Conservation (phyloP, 2,113 vertebrate species). For the Cinclus mexicanus region DNA sequence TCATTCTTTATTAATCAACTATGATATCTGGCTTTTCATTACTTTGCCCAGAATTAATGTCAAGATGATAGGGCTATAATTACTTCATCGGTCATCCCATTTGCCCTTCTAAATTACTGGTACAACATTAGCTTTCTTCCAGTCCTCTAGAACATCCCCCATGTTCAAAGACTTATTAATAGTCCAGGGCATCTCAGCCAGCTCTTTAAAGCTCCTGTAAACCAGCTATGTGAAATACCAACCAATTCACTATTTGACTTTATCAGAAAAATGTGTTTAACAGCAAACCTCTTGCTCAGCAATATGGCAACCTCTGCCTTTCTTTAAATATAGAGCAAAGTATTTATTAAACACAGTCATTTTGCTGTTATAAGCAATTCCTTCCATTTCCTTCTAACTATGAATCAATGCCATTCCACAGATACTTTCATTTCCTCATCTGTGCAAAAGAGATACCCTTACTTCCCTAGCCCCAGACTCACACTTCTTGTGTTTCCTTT, state of each 20-base stretch:
- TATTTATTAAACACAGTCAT: background rate
- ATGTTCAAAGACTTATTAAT: conserved; percentile 55
- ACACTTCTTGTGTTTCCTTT: background rate
- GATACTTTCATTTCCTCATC: background rate
- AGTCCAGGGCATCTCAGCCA: background rate
- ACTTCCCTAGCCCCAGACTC: background rate
- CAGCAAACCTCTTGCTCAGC: background rate
- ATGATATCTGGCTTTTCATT: conserved; percentile 70
- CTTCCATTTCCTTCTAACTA: background rate
- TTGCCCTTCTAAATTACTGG: conserved; percentile 71
- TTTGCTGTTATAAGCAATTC: background rate
- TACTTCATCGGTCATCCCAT: conserved; percentile 71
- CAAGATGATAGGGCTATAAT: conserved; percentile 69
- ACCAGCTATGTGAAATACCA: background rate
- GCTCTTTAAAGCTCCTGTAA: conserved; percentile 17
- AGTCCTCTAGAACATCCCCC: conserved; percentile 40
- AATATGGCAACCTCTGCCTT: background rate
- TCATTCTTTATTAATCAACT: conserved; percentile 72
- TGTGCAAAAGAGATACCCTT: background rate
- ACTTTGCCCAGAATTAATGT: conserved; percentile 69
- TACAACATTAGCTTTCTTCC: conserved; percentile 62
- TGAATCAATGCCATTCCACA: background rate
- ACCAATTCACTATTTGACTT: background rate
- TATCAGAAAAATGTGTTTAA: background rate
- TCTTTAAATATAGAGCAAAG: background rate